Evolutionary conservation across 1,140 invertebrate species (phyloP), one percentile per base, ranked within the genome.

Genomic region (Idris sp.): DNA sequence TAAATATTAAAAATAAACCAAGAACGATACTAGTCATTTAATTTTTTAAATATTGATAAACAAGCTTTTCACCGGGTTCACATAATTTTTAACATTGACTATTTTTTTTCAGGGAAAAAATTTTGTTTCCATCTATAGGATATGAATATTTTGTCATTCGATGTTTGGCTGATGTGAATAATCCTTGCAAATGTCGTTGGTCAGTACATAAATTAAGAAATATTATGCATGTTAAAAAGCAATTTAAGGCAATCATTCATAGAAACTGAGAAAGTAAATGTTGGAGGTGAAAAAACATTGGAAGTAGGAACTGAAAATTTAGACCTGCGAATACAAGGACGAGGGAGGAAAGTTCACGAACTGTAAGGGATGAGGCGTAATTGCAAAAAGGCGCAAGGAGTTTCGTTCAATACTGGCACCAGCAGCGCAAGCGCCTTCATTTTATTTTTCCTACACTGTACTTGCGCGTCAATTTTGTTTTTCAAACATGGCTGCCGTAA

Each of bases 381-480:
- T 75, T 54, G 58, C 54, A 69, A 69, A 76, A 74, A 74, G 69
- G 64, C 48, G 68, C 73, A 62, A 76, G 73, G 49, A 65, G 65
- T 46, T 64, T 71, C 73, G 73, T 54, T 78, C 76, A 75, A 74
- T 65, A 68, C 53, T 76, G 44, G 19, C n/a, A 48, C 53, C 48
- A 68, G 68, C 74, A 76, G 74, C 74, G 74, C 68, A 76, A 69
- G 74, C 74, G 74, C 74, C 74, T 77, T 73, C 64, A 77, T 77
- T 77, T 73, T 73, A 68, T 77, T 77, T 73, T 73, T 77, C 75
- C 75, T 74, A 48, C 75, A 49, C 19, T 64, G 64, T 74, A 53
- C 59, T 26, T 44, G 71, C 61, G 58, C 69, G 75, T 77, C 69
- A 68, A 77, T 69, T 64, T 77, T 77, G 65, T 69, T 77, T 74